These are phyloP conservation scores for Melanotaenia duboulayi DNA, from an alignment of 2,113 vertebrate species.

Conservation along the genomic window DNA sequence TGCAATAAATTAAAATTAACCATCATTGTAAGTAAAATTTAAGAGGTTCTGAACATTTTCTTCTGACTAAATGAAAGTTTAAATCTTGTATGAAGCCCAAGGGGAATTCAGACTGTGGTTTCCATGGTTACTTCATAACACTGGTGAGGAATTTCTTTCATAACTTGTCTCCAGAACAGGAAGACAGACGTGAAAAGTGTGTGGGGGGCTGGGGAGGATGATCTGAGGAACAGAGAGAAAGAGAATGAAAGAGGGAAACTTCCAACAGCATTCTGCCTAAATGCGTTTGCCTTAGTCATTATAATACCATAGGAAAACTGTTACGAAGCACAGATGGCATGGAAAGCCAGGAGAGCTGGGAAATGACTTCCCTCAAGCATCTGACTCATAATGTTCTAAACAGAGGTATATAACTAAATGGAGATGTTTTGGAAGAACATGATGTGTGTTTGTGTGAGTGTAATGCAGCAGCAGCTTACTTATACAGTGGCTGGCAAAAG, in stretches of 20 bases:
- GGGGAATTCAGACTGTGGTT: slow-evolving; percentile 4
- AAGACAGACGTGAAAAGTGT: not conserved
- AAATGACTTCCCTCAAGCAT: slow-evolving; percentile 62
- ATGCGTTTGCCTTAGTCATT: slow-evolving; percentile 56
- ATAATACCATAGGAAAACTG: slow-evolving; percentile 32
- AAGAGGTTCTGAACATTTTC: not conserved
- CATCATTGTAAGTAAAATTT: not conserved
- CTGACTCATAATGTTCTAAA: slow-evolving; percentile 70
- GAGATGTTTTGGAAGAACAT: slow-evolving; percentile 38
- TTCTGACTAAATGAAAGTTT: not conserved
- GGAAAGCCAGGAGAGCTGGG: slow-evolving; percentile 61
- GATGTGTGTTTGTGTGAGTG: slow-evolving; percentile 10
- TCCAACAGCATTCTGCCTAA: slow-evolving; percentile 4
- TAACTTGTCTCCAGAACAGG: slow-evolving; percentile 31
- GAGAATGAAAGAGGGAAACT: slow-evolving; percentile 12
- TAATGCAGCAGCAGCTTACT: not conserved
- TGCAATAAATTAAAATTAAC: not conserved
- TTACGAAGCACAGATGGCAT: slow-evolving; percentile 51
- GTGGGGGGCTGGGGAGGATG: not conserved
- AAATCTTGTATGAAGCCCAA: not conserved
- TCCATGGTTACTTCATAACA: slow-evolving; percentile 56
- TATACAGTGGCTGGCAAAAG: too few species aligned
- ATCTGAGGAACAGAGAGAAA: not conserved
- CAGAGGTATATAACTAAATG: slow-evolving; percentile 62
- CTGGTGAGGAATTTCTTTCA: slow-evolving; percentile 50